Conservation (phyloP, 92 coral and sea anemone genomes). For the Heliopora coerulea region DNA sequence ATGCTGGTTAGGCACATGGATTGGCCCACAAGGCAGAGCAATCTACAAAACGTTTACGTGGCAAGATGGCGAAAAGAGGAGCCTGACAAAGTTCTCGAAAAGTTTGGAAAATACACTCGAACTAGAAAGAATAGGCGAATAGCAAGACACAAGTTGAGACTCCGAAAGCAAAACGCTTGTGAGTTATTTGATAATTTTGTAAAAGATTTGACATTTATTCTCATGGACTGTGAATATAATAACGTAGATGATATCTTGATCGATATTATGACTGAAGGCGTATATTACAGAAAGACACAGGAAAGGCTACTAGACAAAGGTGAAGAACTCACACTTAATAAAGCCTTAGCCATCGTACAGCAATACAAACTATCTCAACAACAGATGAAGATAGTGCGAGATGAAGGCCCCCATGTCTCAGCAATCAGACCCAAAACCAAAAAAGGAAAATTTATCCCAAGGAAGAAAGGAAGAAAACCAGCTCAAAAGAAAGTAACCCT, state of each 20-base stretch:
- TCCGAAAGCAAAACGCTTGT: slow-evolving; percentile 38
- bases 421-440: too few relatives aligned
- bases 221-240: slow-evolving; percentile 53
- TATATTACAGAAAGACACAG: slow-evolving; percentile 44
- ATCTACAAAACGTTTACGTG: slow-evolving; percentile 48
- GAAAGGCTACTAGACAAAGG: slow-evolving; percentile 46
- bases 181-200: slow-evolving; percentile 52
- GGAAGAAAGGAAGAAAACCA: too few relatives aligned
- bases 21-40: slow-evolving; percentile 53
- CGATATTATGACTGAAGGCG: slow-evolving; percentile 54
- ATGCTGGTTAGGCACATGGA: slow-evolving; percentile 60
- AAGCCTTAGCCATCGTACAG: slow-evolving; percentile 22
- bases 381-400: too few relatives aligned
- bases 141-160: slow-evolving; percentile 49
- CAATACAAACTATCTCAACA: slow-evolving; percentile 40
- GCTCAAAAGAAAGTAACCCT: too few relatives aligned
- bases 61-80: slow-evolving; percentile 54
- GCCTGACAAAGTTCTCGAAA: slow-evolving; percentile 55
- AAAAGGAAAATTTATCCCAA: too few relatives aligned
- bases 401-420: too few relatives aligned
- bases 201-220: slow-evolving; percentile 49
- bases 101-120: slow-evolving; percentile 50
- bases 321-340: slow-evolving; percentile 45
- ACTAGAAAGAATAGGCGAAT: slow-evolving; percentile 43
- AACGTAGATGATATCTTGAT: slow-evolving; percentile 51